Evolutionary conservation across 2,797 vertebrate genomes (phyloP).

Genomic region (Neosilurus mollespiculum): DNA sequence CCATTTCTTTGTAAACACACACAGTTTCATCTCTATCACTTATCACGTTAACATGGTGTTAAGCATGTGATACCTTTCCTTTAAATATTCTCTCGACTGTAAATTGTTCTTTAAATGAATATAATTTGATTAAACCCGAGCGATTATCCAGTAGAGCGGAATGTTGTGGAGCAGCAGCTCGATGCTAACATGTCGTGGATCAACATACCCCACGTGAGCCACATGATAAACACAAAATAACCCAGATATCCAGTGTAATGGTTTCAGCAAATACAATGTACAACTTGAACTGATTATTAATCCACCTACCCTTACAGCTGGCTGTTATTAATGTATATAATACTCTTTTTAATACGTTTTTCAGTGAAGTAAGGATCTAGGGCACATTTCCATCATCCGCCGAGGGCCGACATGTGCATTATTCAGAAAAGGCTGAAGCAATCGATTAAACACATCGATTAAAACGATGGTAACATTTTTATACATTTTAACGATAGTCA

Average conservation of each 20-base stretch:
- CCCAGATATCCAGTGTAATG: background rate
- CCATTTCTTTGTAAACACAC: too few relatives aligned
- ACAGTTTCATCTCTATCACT: too few relatives aligned
- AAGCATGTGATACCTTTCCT: too few relatives aligned
- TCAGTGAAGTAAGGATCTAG: background rate
- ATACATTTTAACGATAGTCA: background rate
- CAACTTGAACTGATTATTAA: background rate
- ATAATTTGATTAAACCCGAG: background rate
- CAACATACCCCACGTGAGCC: constrained; percentile 31
- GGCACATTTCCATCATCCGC: constrained; percentile 8
- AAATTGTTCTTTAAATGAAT: too few relatives aligned
- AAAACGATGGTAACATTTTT: background rate
- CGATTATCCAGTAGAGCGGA: background rate
- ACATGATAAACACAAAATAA: background rate
- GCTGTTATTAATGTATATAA: background rate
- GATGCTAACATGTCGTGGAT: background rate
- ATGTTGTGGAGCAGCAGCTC: background rate
- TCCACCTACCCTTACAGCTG: background rate
- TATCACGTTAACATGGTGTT: too few relatives aligned
- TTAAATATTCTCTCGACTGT: too few relatives aligned
- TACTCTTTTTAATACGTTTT: background rate
- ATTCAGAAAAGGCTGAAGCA: constrained; percentile 6
- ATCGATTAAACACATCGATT: constrained; percentile 2
- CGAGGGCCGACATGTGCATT: constrained; percentile 16
- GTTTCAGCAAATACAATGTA: background rate